Evolutionary conservation across 2,113 vertebrate genomes (phyloP).

Genomic region (Hippocampus guttulatus): DNA sequence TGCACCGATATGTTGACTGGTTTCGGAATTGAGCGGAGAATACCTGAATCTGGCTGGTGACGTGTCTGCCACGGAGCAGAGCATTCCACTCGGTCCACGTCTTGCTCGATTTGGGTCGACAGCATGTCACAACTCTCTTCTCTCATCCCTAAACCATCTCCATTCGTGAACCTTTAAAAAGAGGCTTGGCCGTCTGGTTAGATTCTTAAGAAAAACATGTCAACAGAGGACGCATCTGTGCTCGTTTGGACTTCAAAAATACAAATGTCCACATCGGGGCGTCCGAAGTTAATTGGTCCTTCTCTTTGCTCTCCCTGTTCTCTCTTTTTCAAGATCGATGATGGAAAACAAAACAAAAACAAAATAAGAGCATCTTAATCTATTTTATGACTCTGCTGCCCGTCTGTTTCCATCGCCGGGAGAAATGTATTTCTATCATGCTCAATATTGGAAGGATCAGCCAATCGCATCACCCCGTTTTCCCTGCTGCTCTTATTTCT

Average conservation of each 20-base stretch:
- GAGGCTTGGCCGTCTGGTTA: not conserved
- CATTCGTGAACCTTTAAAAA: not conserved
- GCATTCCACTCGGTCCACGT: slow-evolving; percentile 59
- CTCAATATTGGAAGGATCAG: slow-evolving; percentile 47
- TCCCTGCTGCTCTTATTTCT: slow-evolving; percentile 46
- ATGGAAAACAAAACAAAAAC: slow-evolving; percentile 8
- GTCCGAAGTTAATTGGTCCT: slow-evolving; percentile 50
- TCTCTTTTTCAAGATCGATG: slow-evolving; percentile 13
- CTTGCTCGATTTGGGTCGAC: slow-evolving; percentile 66
- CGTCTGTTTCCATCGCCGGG: slow-evolving; percentile 43
- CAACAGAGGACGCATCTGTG: slow-evolving; percentile 1
- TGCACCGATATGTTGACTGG: slow-evolving; percentile 24
- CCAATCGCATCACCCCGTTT: slow-evolving; percentile 51
- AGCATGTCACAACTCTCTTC: slow-evolving; percentile 62
- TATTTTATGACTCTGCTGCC: slow-evolving; percentile 52
- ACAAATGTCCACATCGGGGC: slow-evolving; percentile 35
- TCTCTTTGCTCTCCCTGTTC: slow-evolving; percentile 13
- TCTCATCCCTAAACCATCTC: slow-evolving; percentile 55
- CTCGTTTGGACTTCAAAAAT: slow-evolving; percentile 30
- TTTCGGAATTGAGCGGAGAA: slow-evolving; percentile 45
- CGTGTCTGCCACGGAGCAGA: slow-evolving; percentile 48
- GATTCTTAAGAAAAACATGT: not conserved
- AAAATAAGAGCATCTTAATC: slow-evolving; percentile 2
- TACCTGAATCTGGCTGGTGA: slow-evolving; percentile 64
- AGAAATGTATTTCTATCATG: slow-evolving; percentile 56